These are phyloP conservation scores for Neosalanx taihuensis DNA, from an alignment of 2,797 vertebrate genomes.

Conservation along the genomic window DNA sequence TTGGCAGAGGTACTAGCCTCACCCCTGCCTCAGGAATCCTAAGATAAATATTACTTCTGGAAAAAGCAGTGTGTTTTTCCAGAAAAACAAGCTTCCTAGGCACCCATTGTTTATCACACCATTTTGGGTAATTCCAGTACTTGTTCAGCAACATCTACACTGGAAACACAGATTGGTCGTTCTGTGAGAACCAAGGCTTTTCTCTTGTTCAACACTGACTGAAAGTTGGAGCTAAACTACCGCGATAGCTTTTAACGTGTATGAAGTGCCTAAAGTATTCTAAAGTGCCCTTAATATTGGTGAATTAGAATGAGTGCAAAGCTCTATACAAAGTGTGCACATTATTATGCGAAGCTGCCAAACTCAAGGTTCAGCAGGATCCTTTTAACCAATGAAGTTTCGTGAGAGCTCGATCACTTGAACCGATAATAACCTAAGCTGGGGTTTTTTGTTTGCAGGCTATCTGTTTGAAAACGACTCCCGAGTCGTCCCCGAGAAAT, in stretches of 20 bases:
- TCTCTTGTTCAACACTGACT: not conserved
- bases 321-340: not conserved
- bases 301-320: no score
- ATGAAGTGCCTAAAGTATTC: no score
- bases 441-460: constrained; percentile 69
- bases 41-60: constrained; percentile 73
- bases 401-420: constrained; percentile 22
- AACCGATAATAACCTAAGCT: constrained; percentile 40
- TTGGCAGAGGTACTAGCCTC: constrained; percentile 65
- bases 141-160: not conserved
- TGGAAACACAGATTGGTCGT: not conserved
- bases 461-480: constrained; percentile 92
- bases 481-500: constrained; percentile 93
- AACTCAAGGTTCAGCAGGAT: constrained; percentile 28
- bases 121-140: constrained; percentile 50
- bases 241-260: not conserved
- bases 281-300: no score
- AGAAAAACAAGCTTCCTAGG: constrained; percentile 61
- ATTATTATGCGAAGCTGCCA: constrained; percentile 23
- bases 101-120: constrained; percentile 52
- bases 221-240: no score
- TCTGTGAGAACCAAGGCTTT: not conserved
- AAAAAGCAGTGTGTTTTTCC: constrained; percentile 63
- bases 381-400: constrained; percentile 13
- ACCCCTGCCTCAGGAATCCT: constrained; percentile 69